Evolutionary conservation across 2,797 vertebrate species (phyloP), one percentile per base, ranked within the genome.

Genomic region (Gymnothorax javanicus): DNA sequence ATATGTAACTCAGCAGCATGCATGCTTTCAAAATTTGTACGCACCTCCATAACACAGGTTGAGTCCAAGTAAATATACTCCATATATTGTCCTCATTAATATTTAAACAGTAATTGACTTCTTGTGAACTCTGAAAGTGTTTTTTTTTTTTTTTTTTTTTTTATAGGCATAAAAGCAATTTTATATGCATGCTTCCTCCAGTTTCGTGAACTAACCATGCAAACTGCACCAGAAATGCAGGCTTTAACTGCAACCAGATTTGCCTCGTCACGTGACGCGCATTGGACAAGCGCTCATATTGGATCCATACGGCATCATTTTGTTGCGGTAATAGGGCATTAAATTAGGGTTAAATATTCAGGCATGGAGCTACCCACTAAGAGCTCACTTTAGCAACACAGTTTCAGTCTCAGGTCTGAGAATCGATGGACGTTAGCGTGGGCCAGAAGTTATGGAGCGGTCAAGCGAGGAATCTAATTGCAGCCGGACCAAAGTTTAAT

Each of bases 331-430:
- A 87, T 87, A 27, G 67, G 86, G 82, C 91, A 95, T 94, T 94
- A 94, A 93, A 95, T 95, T 94, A 91, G 92, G 94, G 94, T 95
- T 94, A 95, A 95, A 92, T 92, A 81, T 87, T 89, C 94, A 94
- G 94, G 95, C 94, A 90, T n/a, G 91, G 91, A 92, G 90, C 92
- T 92, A 92, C 92, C 91, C 91, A 90, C 92, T 92, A 27, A 89
- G 89, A 91, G 86, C 91, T 89, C 89, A 93, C 91, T 60, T 69
- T 87, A 93, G 92, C 93, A 94, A 91, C 75, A 27, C 90, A 87
- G 89, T 87, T 89, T 90, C 84, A 86, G 87, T 91, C 87, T 89
- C 81, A 89, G 86, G 89, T 95, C 94, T 94, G 90, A 95, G 95
- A 95, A 95, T 94, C 92, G 92, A 91, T 92, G 93, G 94, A 94